Evolutionary conservation across 2,888 invertebrate genomes (phyloP), one percentile per base, ranked within the genome.

Genomic region (Chaetogeoica ovagalla): DNA sequence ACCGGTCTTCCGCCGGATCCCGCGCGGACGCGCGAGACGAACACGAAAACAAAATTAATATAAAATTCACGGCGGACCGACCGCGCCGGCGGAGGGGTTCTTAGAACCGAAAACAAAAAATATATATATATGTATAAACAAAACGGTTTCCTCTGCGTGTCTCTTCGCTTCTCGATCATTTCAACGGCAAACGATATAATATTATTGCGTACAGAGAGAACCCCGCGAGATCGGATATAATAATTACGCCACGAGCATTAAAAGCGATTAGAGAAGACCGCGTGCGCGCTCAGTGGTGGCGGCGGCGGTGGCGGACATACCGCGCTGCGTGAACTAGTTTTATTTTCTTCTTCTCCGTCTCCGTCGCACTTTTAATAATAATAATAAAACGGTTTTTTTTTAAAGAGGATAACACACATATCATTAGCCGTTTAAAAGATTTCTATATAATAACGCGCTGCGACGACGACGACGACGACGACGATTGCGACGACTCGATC

Each of bases 391-490:
- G 71, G 79, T 79, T 79, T 79, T 43, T 43, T 77, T 79, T 63
- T 65, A 79, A 37, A 63, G 79, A 71, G 55, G 70, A 79, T 79
- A 79, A 79, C 79, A 79, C 79, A 79, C 71, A 79, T 79, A 79
- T 79, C 79, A 79, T 79, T 79, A 79, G 71, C 79, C 79, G 70
- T 79, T 79, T 79, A 79, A 79, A 79, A 79, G 70, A 79, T 79
- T 79, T 79, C 71, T 79, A 79, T 79, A 79, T 79, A 79, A 79
- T 71, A 71, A 79, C 79, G 79, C 30, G 79, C 30, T 30, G 30
- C 30, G 43, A 43, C 43, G 43, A 43, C 43, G 43, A 6, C 43
- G 43, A 6, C 43, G 43, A 6, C 43, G 43, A 43, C 43, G 7
- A 43, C 43, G 43, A 43, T 7, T 43, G 9, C 43, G 43, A 43